phyloP scores from a whole-genome alignment of 1,140 invertebrate species.

The Gonatopus flavifemur region DNA sequence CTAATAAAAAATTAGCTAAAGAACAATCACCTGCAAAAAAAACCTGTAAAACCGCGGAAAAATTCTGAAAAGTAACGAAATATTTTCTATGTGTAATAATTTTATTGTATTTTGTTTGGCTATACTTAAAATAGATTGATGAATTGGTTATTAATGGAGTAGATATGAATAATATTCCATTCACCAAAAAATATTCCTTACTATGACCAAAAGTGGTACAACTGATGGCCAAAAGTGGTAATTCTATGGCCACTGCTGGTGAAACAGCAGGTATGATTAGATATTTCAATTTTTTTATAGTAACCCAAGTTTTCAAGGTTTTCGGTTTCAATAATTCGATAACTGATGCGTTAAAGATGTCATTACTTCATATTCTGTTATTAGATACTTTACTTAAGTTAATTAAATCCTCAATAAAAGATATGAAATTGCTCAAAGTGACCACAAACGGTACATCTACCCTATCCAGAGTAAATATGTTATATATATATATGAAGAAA shows the following conservation, averaged over 20 bases:
- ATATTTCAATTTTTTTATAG: neutral
- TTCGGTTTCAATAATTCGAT: neutral
- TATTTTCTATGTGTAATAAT: conserved; percentile 1
- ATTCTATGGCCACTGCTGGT: neutral
- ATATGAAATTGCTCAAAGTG: no score
- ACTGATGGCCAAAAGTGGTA: conserved; percentile 2
- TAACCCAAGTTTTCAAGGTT: neutral
- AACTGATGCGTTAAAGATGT: neutral
- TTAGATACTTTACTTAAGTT: neutral
- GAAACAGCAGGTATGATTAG: neutral
- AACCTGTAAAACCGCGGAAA: conserved; percentile 3
- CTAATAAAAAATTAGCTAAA: conserved; percentile 14
- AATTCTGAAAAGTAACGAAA: conserved; percentile 3
- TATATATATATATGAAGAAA: no score
- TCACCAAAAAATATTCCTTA: no score
- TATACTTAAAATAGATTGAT: conserved; percentile 5
- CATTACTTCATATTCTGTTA: neutral
- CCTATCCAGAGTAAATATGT: no score
- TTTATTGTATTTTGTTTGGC: conserved; percentile 1
- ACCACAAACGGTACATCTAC: no score
- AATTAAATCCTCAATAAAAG: neutral
- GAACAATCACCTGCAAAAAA: conserved; percentile 8
- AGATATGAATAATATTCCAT: no score
- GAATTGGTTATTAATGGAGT: no score
- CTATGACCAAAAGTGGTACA: conserved; percentile 8